These are phyloP conservation scores for Miichthys miiuy DNA, from an alignment of 2,797 vertebrate genomes.

Conservation along the genomic window DNA sequence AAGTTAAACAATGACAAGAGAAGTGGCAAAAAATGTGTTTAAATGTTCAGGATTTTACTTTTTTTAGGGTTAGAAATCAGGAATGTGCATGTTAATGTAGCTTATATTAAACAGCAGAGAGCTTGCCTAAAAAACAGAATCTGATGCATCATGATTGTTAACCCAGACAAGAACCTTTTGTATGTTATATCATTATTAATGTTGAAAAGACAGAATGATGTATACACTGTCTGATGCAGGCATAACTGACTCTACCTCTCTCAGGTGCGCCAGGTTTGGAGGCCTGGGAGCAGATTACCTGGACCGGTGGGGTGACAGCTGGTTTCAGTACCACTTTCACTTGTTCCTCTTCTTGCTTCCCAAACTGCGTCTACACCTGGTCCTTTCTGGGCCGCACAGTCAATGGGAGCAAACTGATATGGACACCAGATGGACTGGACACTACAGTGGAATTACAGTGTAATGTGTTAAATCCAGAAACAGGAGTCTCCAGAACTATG, in stretches of 20 bases:
- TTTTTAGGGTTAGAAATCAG: background rate
- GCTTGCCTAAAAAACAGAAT: background rate
- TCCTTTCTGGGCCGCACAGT: constrained; percentile 14
- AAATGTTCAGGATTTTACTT: background rate
- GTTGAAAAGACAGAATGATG: too few relatives aligned
- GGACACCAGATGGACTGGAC: constrained; percentile 61
- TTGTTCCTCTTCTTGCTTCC: constrained; percentile 58
- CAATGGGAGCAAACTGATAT: constrained; percentile 41
- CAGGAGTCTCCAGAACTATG: background rate
- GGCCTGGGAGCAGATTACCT: constrained; percentile 30
- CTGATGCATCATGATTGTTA: background rate
- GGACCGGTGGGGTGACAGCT: constrained; percentile 19
- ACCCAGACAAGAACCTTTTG: background rate
- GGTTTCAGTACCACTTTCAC: constrained; percentile 50
- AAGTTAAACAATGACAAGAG: background rate
- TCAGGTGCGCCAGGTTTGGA: constrained; percentile 37
- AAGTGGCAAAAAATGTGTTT: background rate
- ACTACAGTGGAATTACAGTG: constrained; percentile 35
- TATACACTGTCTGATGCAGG: background rate
- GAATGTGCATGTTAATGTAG: background rate
- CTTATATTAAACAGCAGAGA: background rate
- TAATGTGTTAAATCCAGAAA: constrained; percentile 21
- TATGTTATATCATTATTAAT: background rate
- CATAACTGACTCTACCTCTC: background rate
- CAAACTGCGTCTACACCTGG: constrained; percentile 66